Percentiles rank a stretch among this genome's conserved stretches.
Evolutionary conservation across 2,113 vertebrate genomes (phyloP).

Genomic region (Anhinga rufa): DNA sequence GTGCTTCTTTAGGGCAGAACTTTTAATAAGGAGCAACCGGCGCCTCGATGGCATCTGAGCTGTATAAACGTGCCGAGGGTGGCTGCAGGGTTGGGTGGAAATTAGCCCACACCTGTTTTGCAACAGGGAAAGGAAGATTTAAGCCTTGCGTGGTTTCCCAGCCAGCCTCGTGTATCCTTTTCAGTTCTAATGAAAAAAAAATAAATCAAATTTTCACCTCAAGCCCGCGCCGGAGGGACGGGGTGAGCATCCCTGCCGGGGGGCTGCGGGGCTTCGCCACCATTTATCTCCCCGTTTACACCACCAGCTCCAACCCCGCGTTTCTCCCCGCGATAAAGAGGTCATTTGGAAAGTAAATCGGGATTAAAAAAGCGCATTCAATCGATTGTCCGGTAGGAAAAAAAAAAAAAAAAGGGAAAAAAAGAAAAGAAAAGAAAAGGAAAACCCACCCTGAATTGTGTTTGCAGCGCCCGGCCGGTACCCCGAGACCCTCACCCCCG

Average conservation of each 20-base stretch:
- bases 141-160: background rate
- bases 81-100: background rate
- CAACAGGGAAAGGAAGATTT: background rate
- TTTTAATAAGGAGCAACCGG: background rate
- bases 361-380: background rate
- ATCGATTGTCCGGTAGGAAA: background rate
- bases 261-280: background rate
- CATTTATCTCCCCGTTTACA: background rate
- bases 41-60: background rate
- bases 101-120: background rate
- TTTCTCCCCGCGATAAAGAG: background rate
- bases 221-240: background rate
- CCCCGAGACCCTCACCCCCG: background rate
- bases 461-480: background rate
- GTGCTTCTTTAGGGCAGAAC: background rate
- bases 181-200: background rate
- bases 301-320: background rate
- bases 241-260: background rate
- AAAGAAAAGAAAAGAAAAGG: background rate
- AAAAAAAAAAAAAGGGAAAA: too few species aligned
- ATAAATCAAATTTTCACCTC: background rate
- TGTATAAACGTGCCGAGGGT: rapidly evolving
- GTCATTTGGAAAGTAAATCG: background rate
- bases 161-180: background rate
- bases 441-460: background rate